These are phyloP conservation scores for Spialia ferax DNA, from an alignment of 2,888 invertebrate species.

Conservation along the genomic window DNA sequence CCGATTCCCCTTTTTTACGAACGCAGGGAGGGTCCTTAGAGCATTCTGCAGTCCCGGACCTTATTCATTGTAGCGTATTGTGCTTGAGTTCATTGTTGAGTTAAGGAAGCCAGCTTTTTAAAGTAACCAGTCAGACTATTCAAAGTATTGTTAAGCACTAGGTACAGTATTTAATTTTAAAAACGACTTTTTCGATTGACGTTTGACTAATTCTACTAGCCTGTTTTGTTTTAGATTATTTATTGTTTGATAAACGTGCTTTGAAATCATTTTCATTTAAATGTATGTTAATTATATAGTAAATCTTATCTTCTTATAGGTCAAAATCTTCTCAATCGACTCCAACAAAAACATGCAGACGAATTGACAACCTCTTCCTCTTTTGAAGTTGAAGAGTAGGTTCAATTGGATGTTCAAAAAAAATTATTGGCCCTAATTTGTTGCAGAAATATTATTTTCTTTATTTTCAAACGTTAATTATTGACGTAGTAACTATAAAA, in stretches of 20 bases:
- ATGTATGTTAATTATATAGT: too few relatives aligned
- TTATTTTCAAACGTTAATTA: too few relatives aligned
- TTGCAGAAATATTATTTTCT: too few relatives aligned
- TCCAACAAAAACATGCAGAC: too few relatives aligned
- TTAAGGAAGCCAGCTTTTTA: slow-evolving; percentile 29
- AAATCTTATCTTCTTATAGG: too few relatives aligned
- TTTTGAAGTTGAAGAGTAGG: too few relatives aligned
- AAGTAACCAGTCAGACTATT: slow-evolving; percentile 17
- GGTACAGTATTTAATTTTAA: not conserved
- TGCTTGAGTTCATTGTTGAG: slow-evolving; percentile 45
- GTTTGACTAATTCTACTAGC: not conserved
- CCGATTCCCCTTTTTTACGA: slow-evolving; percentile 71
- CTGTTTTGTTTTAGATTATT: not conserved
- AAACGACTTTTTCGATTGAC: not conserved
- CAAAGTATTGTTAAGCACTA: slow-evolving; percentile 12
- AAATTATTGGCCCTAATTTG: too few relatives aligned
- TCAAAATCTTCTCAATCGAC: too few relatives aligned
- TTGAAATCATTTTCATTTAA: not conserved
- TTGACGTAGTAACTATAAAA: too few relatives aligned
- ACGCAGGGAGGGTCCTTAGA: slow-evolving; percentile 49
- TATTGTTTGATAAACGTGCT: too few relatives aligned
- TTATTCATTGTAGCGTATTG: slow-evolving; percentile 50
- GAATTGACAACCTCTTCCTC: too few relatives aligned
- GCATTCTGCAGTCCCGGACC: slow-evolving; percentile 53
- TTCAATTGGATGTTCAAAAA: too few relatives aligned